Evolutionary conservation across 2,797 vertebrate species (phyloP).

Genomic region (Malacoraja senta): DNA sequence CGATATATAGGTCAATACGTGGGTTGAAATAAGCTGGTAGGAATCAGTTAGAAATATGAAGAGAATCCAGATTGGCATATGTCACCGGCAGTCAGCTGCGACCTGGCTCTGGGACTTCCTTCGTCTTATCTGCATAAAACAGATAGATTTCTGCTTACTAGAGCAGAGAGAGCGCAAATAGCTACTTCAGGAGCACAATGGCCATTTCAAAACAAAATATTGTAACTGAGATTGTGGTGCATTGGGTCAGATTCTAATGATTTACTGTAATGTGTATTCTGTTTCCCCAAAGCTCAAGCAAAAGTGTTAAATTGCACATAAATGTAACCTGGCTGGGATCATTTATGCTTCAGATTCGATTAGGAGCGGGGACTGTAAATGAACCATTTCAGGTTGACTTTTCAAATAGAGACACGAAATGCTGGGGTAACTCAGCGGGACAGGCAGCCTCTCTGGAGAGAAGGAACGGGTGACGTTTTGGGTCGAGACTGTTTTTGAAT

Average conservation of each 20-base stretch:
- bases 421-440: no score
- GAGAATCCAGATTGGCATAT: neutral
- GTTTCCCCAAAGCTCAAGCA: neutral
- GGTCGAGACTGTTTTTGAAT: no score
- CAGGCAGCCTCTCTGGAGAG: no score
- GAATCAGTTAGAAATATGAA: neutral
- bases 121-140: neutral
- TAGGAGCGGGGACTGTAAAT: neutral
- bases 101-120: neutral
- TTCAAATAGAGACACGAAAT: no score
- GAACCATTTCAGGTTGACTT: neutral
- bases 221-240: neutral
- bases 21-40: neutral
- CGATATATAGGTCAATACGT: no score
- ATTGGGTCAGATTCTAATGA: neutral
- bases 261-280: neutral
- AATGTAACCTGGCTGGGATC: slow-evolving; percentile 1
- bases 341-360: slow-evolving; percentile 9
- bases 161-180: neutral
- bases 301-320: neutral
- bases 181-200: neutral
- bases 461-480: no score
- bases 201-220: slow-evolving; percentile 30
- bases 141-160: neutral
- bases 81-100: no score